phyloP scores from a whole-genome alignment of 2,888 invertebrate species.

The Caenorhabditis panamensis region DNA sequence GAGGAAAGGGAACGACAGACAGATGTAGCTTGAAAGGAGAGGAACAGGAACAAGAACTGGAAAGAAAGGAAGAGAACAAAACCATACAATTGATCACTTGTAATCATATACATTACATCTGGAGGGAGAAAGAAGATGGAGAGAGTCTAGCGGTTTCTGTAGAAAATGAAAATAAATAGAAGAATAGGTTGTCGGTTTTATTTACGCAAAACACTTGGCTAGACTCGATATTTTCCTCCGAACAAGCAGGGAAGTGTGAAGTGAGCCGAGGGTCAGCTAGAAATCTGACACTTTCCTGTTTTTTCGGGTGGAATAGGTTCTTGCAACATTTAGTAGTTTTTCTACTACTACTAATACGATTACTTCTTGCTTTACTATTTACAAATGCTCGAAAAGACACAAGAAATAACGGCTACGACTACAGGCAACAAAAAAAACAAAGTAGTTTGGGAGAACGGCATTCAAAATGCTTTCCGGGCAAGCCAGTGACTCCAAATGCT shows the following conservation, averaged over 20 bases:
- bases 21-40: conserved; percentile 8
- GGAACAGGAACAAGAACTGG: conserved; percentile 40
- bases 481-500: too few species aligned
- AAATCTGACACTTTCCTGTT: conserved; percentile 56
- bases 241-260: conserved; percentile 36
- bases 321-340: conserved; percentile 10
- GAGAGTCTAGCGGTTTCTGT: background rate
- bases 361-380: conserved; percentile 1
- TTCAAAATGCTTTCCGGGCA: too few species aligned
- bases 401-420: too few species aligned
- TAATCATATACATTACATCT: conserved; percentile 14
- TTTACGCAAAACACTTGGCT: conserved; percentile 20
- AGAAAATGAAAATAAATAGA: background rate
- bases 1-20: conserved; percentile 5
- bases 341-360: conserved; percentile 22
- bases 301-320: conserved; percentile 13
- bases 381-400: too few species aligned
- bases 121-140: background rate
- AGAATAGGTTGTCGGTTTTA: conserved; percentile 23
- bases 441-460: too few species aligned
- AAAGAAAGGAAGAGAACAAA: conserved; percentile 2
- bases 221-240: conserved; percentile 1
- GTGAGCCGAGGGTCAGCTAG: conserved; percentile 36
- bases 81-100: conserved; percentile 34
- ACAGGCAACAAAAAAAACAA: too few species aligned